These are phyloP conservation scores for Scleropages formosus DNA, from an alignment of 2,797 vertebrate genomes.

Conservation along the genomic window DNA sequence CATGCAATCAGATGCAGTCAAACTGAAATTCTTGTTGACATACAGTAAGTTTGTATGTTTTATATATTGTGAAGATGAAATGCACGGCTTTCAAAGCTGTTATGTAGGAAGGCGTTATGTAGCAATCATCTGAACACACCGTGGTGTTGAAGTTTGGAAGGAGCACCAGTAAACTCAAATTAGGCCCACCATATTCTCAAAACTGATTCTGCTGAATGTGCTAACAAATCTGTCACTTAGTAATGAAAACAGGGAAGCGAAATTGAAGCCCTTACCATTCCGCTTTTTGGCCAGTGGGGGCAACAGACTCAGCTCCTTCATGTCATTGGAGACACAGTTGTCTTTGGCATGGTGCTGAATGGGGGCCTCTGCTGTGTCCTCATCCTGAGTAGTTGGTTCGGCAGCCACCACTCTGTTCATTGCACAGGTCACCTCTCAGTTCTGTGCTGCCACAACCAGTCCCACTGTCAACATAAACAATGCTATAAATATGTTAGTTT, in stretches of 20 bases:
- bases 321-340: constrained; percentile 41
- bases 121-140: too few species aligned
- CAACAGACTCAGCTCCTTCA: constrained; percentile 50
- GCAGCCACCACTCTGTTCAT: constrained; percentile 68
- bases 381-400: constrained; percentile 44
- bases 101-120: too few species aligned
- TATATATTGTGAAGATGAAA: too few species aligned
- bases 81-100: too few species aligned
- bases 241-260: not conserved
- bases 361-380: constrained; percentile 42
- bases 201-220: not conserved
- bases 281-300: constrained; percentile 47
- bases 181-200: not conserved
- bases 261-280: constrained; percentile 58
- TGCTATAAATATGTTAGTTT: not conserved
- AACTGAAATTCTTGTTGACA: too few species aligned
- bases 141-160: not conserved
- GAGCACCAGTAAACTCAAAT: not conserved
- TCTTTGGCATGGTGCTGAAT: constrained; percentile 53
- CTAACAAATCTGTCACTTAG: not conserved
- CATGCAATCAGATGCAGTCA: too few species aligned
- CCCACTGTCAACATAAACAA: constrained; percentile 49
- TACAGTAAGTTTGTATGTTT: too few species aligned
- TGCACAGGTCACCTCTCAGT: constrained; percentile 42
- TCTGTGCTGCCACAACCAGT: constrained; percentile 48